These are phyloP conservation scores for Epistrophe grossulariae DNA, from an alignment of 2,888 invertebrate genomes.

Conservation along the genomic window DNA sequence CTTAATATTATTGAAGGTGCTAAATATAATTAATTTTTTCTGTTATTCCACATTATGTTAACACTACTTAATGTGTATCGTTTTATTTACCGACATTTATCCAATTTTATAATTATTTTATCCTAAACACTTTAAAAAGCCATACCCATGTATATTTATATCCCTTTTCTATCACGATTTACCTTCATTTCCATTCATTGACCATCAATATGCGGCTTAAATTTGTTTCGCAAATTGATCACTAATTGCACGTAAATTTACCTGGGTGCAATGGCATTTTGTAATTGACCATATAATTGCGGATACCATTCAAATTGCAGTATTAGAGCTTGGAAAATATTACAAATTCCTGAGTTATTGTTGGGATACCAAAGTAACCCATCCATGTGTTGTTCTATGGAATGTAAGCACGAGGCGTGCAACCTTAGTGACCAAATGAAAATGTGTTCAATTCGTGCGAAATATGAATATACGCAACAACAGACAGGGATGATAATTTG, in stretches of 20 bases:
- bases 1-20: no score
- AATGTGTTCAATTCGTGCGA: constrained; percentile 28
- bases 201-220: constrained; percentile 19
- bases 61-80: background rate
- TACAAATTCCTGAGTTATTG: constrained; percentile 26
- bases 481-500: background rate
- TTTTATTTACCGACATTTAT: background rate
- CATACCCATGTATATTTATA: no score
- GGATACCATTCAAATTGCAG: constrained; percentile 23
- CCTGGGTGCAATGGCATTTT: constrained; percentile 35
- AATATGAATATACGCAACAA: constrained; percentile 17
- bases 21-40: no score
- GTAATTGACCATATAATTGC: constrained; percentile 67
- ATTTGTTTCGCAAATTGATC: constrained; percentile 57
- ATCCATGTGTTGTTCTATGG: background rate
- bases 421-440: constrained; percentile 3
- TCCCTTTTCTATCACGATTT: background rate
- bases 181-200: background rate
- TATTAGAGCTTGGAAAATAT: constrained; percentile 18
- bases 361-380: background rate
- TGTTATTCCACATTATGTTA: no score
- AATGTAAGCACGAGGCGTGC: constrained; percentile 26
- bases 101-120: background rate
- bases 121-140: background rate
- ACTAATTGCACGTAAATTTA: constrained; percentile 51